Evolutionary conservation across 2,113 vertebrate genomes (phyloP), one percentile per base, ranked within the genome.

Genomic region (Tragelaphus imberbis): DNA sequence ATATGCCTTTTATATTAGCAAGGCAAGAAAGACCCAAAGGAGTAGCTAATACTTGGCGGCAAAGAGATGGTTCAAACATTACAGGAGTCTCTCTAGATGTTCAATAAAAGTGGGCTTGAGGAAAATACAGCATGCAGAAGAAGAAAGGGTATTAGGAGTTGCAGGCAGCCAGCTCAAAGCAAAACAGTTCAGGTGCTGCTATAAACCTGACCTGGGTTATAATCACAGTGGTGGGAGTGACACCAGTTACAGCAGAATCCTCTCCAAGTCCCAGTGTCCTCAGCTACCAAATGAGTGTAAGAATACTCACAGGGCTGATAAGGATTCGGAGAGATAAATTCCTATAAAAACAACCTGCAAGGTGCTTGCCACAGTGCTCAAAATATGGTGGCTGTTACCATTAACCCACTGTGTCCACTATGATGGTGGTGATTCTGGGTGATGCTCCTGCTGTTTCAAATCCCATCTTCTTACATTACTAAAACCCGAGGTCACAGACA

Each of bases 341-440:
- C 23, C 44, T 11, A 3, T 23, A n/a, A 27, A 87, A 75, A 55
- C 19, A 55, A 8, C 17, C 15, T 40, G 44, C 28, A 27, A 0
- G 1, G 59, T 14, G 40, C 51, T 71, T 4, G 25, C 23, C 11
- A 7, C 71, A 58, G 49, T 6, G 10, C n/a, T 77, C 59, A 21
- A 3, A 14, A 5, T 14, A 0, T 0, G 1, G 61, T 1, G 21
- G n/a, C 59, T 84, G 51, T 10, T 36, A 16, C 9, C 19, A 11
- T 27, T 30, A 56, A 80, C 12, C 28, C 10, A 27, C 40, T 0
- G 5, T 11, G 1, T 55, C 49, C n/a, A 13, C 59, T 15, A 7
- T 23, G 15, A 59, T 30, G 2, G 12, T 17, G 63, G 79, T 14
- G 28, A 10, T 21, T 94, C 90, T 28, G 27, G 63, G 49, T 3